Percentiles rank a stretch among this genome's conserved stretches.
Conservation (phyloP, 2,113 vertebrate species). For the Cyprinodon tularosa region DNA sequence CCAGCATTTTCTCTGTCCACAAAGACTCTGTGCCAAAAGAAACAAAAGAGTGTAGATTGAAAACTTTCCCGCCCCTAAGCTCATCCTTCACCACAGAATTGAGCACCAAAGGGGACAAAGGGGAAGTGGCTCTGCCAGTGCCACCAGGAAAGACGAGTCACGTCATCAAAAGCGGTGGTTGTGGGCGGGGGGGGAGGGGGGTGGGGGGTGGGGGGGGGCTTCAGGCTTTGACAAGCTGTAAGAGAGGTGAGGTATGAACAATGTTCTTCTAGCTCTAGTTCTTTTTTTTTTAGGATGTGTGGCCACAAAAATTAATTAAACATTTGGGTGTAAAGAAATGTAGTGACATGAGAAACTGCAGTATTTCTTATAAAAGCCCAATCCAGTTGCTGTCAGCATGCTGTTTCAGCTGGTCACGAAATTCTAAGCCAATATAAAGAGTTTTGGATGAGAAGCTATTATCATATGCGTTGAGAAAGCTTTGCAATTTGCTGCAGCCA, state of each 20-base stretch:
- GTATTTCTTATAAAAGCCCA: not conserved
- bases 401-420: not conserved
- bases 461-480: too few relatives aligned
- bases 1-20: constrained; percentile 71
- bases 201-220: constrained; percentile 36
- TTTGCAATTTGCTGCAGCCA: too few relatives aligned
- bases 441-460: not conserved
- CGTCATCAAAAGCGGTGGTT: not conserved
- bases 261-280: constrained; percentile 14
- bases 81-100: constrained; percentile 77
- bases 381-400: not conserved
- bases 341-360: not conserved
- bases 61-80: constrained; percentile 75
- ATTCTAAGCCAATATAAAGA: not conserved
- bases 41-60: constrained; percentile 86
- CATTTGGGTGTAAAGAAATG: not conserved
- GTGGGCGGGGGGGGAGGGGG: constrained; percentile 31
- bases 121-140: constrained; percentile 84
- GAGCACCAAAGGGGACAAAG: constrained; percentile 88
- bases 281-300: not conserved
- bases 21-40: constrained; percentile 83
- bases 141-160: constrained; percentile 58
- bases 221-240: constrained; percentile 10
- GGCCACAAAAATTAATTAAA: not conserved
- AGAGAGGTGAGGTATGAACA: constrained; percentile 5